Conservation (phyloP, 2,888 invertebrate species). For the Ectemnius continuus region DNA sequence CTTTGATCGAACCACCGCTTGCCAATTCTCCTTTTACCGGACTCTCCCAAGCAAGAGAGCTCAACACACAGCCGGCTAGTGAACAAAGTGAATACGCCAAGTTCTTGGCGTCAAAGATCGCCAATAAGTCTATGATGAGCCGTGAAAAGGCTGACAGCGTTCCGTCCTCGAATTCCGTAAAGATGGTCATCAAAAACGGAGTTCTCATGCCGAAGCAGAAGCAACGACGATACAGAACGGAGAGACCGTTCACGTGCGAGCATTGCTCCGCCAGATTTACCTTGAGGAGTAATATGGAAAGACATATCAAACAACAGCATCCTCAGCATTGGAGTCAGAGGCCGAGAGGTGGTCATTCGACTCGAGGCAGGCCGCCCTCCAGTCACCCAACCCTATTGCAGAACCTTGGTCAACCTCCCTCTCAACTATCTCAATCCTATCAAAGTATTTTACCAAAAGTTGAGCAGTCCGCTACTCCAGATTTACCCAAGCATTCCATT, state of each 20-base stretch:
- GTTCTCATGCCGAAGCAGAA: constrained; percentile 95
- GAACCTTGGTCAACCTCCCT: constrained; percentile 48
- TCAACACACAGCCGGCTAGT: constrained; percentile 35
- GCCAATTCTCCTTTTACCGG: constrained; percentile 55
- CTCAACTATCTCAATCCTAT: constrained; percentile 55
- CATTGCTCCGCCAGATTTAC: constrained; percentile 95
- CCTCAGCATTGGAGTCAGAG: constrained; percentile 93
- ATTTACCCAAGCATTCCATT: constrained; percentile 77
- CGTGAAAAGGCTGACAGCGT: constrained; percentile 62
- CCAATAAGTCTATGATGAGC: constrained; percentile 31
- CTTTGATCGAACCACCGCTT: constrained; percentile 79
- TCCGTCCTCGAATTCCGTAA: constrained; percentile 83
- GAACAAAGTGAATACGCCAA: constrained; percentile 62
- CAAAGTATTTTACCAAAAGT: constrained; percentile 62
- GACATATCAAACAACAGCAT: constrained; percentile 96
- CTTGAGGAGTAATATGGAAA: constrained; percentile 95
- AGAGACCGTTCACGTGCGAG: constrained; percentile 93
- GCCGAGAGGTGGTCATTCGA: constrained; percentile 82
- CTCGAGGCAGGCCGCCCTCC: constrained; percentile 79
- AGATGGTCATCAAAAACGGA: constrained; percentile 95
- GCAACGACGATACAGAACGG: constrained; percentile 92
- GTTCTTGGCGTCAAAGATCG: constrained; percentile 49
- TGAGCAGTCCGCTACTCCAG: constrained; percentile 73
- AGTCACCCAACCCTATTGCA: constrained; percentile 67
- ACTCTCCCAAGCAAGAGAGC: constrained; percentile 55